Percentiles rank a stretch among this genome's conserved stretches.
Evolutionary conservation across 2,888 invertebrate species (phyloP).

Genomic region (Masnerella sp.): DNA sequence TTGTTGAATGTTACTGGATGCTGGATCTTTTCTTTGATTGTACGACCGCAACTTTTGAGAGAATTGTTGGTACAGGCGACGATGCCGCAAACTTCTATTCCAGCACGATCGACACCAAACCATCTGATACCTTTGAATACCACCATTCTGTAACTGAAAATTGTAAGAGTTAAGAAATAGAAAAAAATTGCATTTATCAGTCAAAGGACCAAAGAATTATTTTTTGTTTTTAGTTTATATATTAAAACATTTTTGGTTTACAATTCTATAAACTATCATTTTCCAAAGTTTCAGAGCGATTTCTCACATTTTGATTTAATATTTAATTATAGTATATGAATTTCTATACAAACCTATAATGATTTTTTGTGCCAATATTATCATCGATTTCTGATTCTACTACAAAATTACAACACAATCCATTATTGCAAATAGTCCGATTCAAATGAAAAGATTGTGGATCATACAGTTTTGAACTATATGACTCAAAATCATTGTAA

Average conservation of each 20-base stretch:
- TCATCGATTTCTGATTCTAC: slow-evolving; percentile 35
- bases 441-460: no score
- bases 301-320: no score
- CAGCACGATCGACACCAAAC: slow-evolving; percentile 43
- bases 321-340: no score
- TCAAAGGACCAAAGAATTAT: background rate
- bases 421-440: slow-evolving; percentile 63
- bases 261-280: background rate
- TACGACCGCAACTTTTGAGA: slow-evolving; percentile 49
- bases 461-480: background rate
- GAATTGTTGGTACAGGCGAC: slow-evolving; percentile 51
- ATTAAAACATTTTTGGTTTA: no score
- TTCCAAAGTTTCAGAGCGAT: background rate
- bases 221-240: background rate
- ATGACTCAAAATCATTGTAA: no score
- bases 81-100: slow-evolving; percentile 58
- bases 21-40: slow-evolving; percentile 48
- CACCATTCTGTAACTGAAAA: slow-evolving; percentile 68
- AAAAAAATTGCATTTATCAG: no score
- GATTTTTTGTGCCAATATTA: slow-evolving; percentile 49
- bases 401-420: slow-evolving; percentile 65
- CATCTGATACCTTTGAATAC: slow-evolving; percentile 68
- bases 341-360: slow-evolving; percentile 61
- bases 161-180: no score
- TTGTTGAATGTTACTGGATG: slow-evolving; percentile 58